phyloP scores from a whole-genome alignment of 2,113 vertebrate genomes.

The Xiphorhynchus elegans region DNA sequence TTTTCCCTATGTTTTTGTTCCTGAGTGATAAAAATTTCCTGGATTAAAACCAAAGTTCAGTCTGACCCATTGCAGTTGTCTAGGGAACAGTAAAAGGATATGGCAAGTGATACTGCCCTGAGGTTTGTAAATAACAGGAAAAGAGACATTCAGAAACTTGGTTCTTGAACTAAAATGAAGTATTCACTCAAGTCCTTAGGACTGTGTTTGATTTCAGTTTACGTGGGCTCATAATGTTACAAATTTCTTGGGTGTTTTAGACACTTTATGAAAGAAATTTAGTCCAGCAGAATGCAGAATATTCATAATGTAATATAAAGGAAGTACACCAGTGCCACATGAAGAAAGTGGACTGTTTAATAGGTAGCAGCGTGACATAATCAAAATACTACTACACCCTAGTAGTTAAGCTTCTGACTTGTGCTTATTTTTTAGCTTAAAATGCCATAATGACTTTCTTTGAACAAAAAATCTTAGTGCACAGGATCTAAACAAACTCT shows the following conservation, averaged over 20 bases:
- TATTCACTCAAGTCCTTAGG: not conserved
- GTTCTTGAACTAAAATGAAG: not conserved
- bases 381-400: not conserved
- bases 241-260: not conserved
- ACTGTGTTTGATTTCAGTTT: slow-evolving; percentile 3
- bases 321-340: not conserved
- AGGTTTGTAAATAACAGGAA: slow-evolving; percentile 12
- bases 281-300: not conserved
- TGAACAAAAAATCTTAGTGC: not conserved
- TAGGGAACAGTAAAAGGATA: slow-evolving; percentile 16
- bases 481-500: not conserved
- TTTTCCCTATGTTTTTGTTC: not conserved
- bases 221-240: not conserved
- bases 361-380: not conserved
- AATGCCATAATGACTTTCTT: not conserved
- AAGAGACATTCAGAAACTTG: not conserved
- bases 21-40: slow-evolving; percentile 5
- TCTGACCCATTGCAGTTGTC: slow-evolving; percentile 2
- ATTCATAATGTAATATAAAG: not conserved
- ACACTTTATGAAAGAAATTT: not conserved
- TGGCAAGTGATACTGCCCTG: not conserved
- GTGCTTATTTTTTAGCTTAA: not conserved
- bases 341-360: not conserved
- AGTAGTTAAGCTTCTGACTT: not conserved
- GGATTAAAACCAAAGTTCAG: slow-evolving; percentile 8